Base-by-base conservation (phyloP, 2,113 vertebrate genomes). In the Uria aalge region DNA sequence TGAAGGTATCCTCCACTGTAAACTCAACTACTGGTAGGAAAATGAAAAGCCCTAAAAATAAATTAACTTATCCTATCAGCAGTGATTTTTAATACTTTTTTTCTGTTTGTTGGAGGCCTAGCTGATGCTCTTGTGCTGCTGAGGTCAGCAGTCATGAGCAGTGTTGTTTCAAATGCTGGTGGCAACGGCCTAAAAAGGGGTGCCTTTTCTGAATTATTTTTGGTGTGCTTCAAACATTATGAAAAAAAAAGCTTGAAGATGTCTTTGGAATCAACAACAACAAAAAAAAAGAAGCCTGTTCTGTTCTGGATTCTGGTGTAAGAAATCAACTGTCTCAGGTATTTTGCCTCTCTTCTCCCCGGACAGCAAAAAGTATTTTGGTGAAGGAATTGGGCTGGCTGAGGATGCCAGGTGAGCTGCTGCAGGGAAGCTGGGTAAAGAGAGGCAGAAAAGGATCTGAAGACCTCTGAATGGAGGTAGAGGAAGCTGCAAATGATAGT, bases 351-450 rank as follows among this genome's bases (percentile, higher is more conserved):
- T 34, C 8, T 82, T 62, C n/a, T 43, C 26, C 71, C 27, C 27
- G 20, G n/a, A n/a, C 4, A 79, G 21, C 22, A 50, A 26, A 22
- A 55, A 26, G 5, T 8, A 47, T 57, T 82, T 48, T 18, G 15
- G 22, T 34, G 26, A 73, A 79, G n/a, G 29, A 83, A 45, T 62
- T 78, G 14, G 6, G 10, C 53, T 81, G 66, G 7, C 19, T 47
- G 63, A 76, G n/a, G 41, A 45, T 0, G 2, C 2, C 0, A 29
- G 7, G 14, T 36, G 7, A 45, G 32, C 17, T 63, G 27, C 38
- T 84, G 24, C 12, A 72, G 34, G 29, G 59, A 66, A 83, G 14
- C 7, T 0, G 0, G 30, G 4, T 48, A 48, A 75, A 56, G 15
- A 18, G 22, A 71, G 8, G 9, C 29, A 19, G 30, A 57, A 84